phyloP scores from a whole-genome alignment of 2,113 vertebrate species.

The Paradoxurus hermaphroditus region DNA sequence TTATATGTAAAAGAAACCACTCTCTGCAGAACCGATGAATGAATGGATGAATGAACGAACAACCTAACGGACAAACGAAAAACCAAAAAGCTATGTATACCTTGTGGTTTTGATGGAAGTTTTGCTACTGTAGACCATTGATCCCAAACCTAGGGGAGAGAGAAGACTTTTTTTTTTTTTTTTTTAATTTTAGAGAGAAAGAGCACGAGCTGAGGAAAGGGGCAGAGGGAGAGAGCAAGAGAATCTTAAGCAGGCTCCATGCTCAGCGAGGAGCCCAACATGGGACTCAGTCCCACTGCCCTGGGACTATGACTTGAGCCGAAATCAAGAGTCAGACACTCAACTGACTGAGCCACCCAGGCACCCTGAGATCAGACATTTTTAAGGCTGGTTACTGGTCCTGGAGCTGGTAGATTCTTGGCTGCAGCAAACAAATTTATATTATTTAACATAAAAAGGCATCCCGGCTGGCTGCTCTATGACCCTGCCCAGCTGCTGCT shows the following conservation, averaged over 20 bases:
- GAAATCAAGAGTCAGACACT: too few species aligned
- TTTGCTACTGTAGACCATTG: background rate
- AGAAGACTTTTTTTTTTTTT: too few species aligned
- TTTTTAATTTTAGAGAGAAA: too few species aligned
- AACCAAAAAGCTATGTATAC: background rate
- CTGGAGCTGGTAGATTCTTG: background rate
- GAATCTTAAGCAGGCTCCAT: too few species aligned
- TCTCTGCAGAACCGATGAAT: background rate
- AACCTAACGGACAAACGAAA: background rate
- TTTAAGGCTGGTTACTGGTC: background rate
- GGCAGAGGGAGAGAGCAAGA: too few species aligned
- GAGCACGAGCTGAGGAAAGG: too few species aligned
- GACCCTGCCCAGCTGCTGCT: rapidly evolving
- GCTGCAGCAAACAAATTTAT: too few species aligned
- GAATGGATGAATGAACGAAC: background rate
- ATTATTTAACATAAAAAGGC: too few species aligned
- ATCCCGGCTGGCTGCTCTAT: background rate
- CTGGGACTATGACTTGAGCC: too few species aligned
- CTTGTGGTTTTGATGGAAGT: background rate
- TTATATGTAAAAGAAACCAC: background rate
- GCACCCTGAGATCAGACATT: background rate
- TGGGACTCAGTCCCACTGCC: too few species aligned
- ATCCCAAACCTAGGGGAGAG: background rate
- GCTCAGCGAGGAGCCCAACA: too few species aligned
- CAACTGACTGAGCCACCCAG: too few species aligned